Conservation (phyloP, 2,113 vertebrate species). For the Piaya cayana region DNA sequence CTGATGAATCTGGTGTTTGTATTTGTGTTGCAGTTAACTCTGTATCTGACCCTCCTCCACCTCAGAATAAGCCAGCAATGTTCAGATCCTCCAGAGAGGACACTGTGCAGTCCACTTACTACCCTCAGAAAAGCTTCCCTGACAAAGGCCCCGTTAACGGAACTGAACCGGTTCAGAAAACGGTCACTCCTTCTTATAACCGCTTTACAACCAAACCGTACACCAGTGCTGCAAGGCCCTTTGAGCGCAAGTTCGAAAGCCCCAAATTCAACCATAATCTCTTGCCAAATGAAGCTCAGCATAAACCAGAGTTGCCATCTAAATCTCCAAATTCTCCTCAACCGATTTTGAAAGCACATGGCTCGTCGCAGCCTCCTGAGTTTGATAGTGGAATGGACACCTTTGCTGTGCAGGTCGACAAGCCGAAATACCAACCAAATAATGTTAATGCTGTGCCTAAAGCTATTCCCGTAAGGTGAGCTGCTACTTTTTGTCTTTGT, state of each 20-base stretch:
- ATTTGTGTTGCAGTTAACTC: constrained; percentile 80
- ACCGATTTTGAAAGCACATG: constrained; percentile 79
- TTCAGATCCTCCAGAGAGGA: constrained; percentile 88
- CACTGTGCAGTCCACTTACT: constrained; percentile 80
- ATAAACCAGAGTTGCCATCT: constrained; percentile 83
- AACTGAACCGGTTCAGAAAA: constrained; percentile 82
- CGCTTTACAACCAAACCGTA: constrained; percentile 93
- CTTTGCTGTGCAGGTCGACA: constrained; percentile 87
- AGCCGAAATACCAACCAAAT: constrained; percentile 94
- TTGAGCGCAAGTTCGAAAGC: constrained; percentile 98
- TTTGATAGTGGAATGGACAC: constrained; percentile 91
- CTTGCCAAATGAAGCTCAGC: constrained; percentile 88
- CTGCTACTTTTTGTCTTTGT: neutral
- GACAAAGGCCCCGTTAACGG: constrained; percentile 88
- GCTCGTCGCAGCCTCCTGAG: constrained; percentile 85
- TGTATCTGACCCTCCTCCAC: constrained; percentile 77
- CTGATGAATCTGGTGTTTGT: neutral
- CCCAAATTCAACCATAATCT: constrained; percentile 99
- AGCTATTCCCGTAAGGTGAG: constrained; percentile 94
- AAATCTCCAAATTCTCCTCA: constrained; percentile 79
- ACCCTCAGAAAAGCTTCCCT: constrained; percentile 87
- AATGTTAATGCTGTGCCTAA: constrained; percentile 90
- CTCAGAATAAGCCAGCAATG: constrained; percentile 77
- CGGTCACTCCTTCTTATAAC: constrained; percentile 82
- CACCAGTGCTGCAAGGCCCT: constrained; percentile 89